Evolutionary conservation across 2,113 vertebrate genomes (phyloP).

Genomic region (Hyla sarda): DNA sequence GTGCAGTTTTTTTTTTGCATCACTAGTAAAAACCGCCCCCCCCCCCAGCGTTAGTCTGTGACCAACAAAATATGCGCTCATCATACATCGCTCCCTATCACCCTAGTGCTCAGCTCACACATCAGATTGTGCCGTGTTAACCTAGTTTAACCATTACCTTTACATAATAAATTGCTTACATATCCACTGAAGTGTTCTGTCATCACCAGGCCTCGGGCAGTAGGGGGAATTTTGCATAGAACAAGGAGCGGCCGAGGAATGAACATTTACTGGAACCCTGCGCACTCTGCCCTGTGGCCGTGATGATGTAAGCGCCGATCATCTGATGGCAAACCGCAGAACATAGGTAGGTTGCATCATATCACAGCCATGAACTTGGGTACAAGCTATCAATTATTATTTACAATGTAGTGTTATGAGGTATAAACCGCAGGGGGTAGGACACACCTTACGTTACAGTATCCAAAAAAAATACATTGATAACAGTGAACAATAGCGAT

Average conservation of each 20-base stretch:
- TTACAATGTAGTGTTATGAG: constrained; percentile 41
- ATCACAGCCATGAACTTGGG: constrained; percentile 42
- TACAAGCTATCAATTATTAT: constrained; percentile 21
- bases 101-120: not conserved
- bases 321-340: not conserved
- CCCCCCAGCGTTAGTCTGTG: no score
- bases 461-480: no score
- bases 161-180: not conserved
- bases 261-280: constrained; percentile 42
- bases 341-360: constrained; percentile 29
- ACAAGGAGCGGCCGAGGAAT: constrained; percentile 12
- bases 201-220: not conserved
- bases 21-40: no score
- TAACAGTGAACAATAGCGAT: no score
- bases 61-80: no score
- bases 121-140: not conserved
- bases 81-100: not conserved
- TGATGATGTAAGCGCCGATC: constrained; percentile 11
- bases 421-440: not conserved
- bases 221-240: constrained; percentile 19
- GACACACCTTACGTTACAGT: constrained; percentile 17
- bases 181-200: not conserved
- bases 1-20: no score
- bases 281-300: constrained; percentile 18
- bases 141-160: not conserved